Conservation (phyloP, 2,113 vertebrate genomes). For the Sarotherodon lohbergeri region DNA sequence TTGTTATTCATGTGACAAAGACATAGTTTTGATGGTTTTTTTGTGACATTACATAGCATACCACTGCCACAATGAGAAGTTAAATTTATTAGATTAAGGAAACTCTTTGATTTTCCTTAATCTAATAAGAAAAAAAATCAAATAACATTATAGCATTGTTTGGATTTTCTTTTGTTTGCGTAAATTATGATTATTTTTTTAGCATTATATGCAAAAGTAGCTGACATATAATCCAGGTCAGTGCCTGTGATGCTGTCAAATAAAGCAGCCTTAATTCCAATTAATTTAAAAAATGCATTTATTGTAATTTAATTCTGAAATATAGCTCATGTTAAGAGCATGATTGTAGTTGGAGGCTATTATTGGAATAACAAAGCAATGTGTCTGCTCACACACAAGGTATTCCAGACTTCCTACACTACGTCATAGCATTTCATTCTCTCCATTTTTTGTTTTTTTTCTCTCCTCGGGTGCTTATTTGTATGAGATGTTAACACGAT, state of each 20-base stretch:
- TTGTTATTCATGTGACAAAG: neutral
- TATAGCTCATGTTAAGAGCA: neutral
- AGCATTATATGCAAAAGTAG: neutral
- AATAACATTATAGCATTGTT: neutral
- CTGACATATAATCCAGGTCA: neutral
- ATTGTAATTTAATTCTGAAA: neutral
- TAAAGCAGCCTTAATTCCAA: neutral
- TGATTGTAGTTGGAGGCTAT: neutral
- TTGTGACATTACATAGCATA: neutral
- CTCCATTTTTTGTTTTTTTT: neutral
- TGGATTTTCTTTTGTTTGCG: neutral
- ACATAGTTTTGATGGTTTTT: neutral
- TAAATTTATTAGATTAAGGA: neutral
- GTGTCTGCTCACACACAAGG: neutral
- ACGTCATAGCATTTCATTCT: slow-evolving; percentile 12
- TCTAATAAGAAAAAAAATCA: neutral
- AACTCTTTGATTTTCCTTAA: neutral
- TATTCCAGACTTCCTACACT: neutral
- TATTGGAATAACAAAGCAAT: neutral
- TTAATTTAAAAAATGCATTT: neutral
- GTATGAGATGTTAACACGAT: slow-evolving; percentile 54
- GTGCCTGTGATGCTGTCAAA: neutral
- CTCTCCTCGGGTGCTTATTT: neutral
- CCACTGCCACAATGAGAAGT: neutral
- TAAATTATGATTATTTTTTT: neutral